Percentiles rank a stretch among this genome's conserved stretches.
phyloP scores from a whole-genome alignment of 2,113 vertebrate genomes.

The Pimephales promelas region DNA sequence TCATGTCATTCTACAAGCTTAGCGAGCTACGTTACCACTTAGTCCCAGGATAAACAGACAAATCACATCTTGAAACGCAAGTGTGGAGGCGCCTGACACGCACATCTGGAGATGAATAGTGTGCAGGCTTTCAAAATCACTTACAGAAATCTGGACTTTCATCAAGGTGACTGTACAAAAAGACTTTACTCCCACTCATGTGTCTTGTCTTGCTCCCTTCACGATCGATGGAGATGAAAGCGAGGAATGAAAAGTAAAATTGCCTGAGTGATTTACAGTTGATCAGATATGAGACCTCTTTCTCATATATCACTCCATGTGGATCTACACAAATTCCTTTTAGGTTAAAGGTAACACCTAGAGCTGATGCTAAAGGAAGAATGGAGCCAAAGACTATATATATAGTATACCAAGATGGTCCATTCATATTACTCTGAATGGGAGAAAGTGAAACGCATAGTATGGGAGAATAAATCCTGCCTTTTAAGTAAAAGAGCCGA shows the following conservation, averaged over 20 bases:
- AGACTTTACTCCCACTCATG: background rate
- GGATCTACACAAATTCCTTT: conserved; percentile 13
- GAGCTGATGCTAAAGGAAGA: background rate
- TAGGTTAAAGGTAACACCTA: conserved; percentile 4
- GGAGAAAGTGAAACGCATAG: background rate
- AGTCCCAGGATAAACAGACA: conserved; percentile 31
- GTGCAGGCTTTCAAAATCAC: conserved; percentile 22
- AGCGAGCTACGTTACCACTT: conserved; percentile 15
- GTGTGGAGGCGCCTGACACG: conserved; percentile 32
- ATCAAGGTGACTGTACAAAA: conserved; percentile 38
- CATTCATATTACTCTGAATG: background rate
- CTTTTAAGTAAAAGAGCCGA: background rate
- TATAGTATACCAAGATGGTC: background rate
- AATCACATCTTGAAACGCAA: conserved; percentile 21
- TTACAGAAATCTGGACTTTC: conserved; percentile 43
- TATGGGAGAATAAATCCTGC: background rate
- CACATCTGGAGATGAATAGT: conserved; percentile 35
- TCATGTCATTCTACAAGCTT: conserved; percentile 34
- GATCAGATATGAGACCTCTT: conserved; percentile 37
- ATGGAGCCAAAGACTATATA: background rate
- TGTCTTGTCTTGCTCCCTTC: conserved; percentile 9
- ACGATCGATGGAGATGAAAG: conserved; percentile 21
- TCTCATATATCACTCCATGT: conserved; percentile 3
- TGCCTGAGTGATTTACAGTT: conserved; percentile 36
- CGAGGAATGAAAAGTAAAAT: conserved; percentile 46